Conservation (phyloP, 2,888 invertebrate species). For the Acrocyrtus sp. region DNA sequence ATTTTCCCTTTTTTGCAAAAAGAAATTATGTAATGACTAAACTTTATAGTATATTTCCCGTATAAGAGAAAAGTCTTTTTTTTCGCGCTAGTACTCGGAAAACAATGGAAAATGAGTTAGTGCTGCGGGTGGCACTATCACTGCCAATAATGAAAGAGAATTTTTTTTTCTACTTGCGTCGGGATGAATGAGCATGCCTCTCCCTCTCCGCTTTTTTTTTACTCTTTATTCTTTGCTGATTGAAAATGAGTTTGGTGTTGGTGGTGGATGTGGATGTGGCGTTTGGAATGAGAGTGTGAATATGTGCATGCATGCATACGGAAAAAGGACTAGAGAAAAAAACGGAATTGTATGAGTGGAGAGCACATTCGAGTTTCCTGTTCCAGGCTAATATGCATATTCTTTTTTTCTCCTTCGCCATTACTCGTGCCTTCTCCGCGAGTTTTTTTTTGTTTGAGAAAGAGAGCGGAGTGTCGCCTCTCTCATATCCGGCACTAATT, state of each 20-base stretch:
- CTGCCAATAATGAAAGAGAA: no score
- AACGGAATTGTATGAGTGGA: background rate
- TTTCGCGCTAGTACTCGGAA: no score
- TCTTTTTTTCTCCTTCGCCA: slow-evolving; percentile 17
- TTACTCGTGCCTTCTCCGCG: slow-evolving; percentile 4
- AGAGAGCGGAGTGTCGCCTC: slow-evolving; percentile 44
- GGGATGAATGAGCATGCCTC: no score
- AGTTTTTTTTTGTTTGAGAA: slow-evolving; percentile 30
- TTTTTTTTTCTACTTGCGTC: no score
- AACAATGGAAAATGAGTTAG: no score
- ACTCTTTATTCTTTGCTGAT: background rate
- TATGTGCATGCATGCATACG: background rate
- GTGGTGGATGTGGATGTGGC: background rate
- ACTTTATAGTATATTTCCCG: no score
- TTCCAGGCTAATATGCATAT: slow-evolving; percentile 7
- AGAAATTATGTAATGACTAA: no score
- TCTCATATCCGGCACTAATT: slow-evolving; percentile 53
- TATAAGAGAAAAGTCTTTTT: no score
- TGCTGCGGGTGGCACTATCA: no score
- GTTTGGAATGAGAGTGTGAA: background rate
- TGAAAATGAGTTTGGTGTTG: background rate
- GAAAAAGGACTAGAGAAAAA: background rate
- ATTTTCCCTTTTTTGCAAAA: no score
- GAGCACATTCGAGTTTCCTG: background rate
- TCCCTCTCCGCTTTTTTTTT: no score